Evolutionary conservation across 2,888 invertebrate species (phyloP), one percentile per base, ranked within the genome.

Genomic region (Elegia similella): DNA sequence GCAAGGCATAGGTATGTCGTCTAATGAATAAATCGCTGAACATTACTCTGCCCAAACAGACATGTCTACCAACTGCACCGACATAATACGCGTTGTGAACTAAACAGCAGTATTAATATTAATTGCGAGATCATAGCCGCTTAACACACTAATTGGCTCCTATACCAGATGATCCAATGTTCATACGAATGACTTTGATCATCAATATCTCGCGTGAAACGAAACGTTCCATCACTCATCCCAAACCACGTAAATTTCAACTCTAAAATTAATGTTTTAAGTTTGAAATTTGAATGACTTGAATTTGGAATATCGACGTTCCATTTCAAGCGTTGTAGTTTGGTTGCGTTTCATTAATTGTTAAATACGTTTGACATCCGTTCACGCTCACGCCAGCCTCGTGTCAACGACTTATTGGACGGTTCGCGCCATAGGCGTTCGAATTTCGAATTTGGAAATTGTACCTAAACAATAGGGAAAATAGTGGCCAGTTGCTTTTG

Each of bases 321-420:
- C 61, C n/a, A 23, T 55, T 52, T 44, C 42, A 7, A 43, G 23
- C 23, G 13, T 2, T 29, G 12, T 29, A 43, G 53, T 59, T 60
- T 54, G 60, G 59, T 62, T 62, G 62, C 60, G 62, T 62, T 60
- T 62, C 66, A 65, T 67, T 80, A 80, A 78, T 80, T 78, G 72
- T 72, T 79, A 75, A 74, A 80, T 80, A 78, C 75, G 74, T 76
- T 80, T 79, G 76, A 78, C 78, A 79, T 78, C 77, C 78, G 77
- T 76, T 75, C 71, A 69, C 74, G 74, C 76, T 55, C 55, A 55
- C 56, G 48, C 56, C 56, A 64, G 69, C 56, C 63, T 59, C 63
- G 76, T 75, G 76, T 74, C 76, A 76, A 71, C 66, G 76, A 77
- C 73, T 72, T 75, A 64, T 62, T 47, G 61, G 59, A 44, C 53